phyloP scores from a whole-genome alignment of 1,140 invertebrate species.

The Zaprionus gabonicus region DNA sequence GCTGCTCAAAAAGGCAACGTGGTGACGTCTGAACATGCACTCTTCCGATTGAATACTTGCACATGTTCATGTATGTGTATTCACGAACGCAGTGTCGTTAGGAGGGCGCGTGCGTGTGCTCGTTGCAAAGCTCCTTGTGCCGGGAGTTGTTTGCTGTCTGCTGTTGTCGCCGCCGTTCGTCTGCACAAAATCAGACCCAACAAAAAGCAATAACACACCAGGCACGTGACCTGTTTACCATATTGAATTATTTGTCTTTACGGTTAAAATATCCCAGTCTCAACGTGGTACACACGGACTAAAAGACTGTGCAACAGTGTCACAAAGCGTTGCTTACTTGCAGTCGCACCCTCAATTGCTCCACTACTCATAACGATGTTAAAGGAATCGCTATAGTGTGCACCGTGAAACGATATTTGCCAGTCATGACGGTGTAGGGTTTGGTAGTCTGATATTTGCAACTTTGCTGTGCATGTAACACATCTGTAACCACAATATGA shows the following conservation, averaged over 20 bases:
- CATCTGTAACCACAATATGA: slow-evolving; percentile 1
- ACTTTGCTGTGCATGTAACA: not conserved
- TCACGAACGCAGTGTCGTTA: not conserved
- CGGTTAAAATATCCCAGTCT: slow-evolving; percentile 61
- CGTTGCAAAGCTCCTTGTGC: not conserved
- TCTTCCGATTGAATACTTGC: slow-evolving; percentile 10
- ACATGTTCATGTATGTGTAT: slow-evolving; percentile 25
- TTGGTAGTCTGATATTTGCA: not conserved
- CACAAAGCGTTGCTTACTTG: not conserved
- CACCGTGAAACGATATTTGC: not conserved
- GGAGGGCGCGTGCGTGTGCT: slow-evolving; percentile 25
- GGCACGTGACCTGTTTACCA: slow-evolving; percentile 77
- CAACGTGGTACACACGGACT: slow-evolving; percentile 18
- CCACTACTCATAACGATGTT: not conserved
- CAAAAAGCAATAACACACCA: slow-evolving; percentile 69
- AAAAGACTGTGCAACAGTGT: slow-evolving; percentile 29
- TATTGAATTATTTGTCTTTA: slow-evolving; percentile 70
- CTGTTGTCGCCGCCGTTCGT: slow-evolving; percentile 18
- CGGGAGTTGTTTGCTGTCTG: slow-evolving; percentile 43
- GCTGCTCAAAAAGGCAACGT: slow-evolving; percentile 25
- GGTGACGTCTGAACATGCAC: not conserved
- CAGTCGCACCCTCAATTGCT: slow-evolving; percentile 1
- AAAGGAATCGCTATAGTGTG: not conserved
- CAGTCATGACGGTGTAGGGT: not conserved
- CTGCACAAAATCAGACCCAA: slow-evolving; percentile 69